phyloP scores from a whole-genome alignment of 1,140 invertebrate genomes.

The Neomicropteryx cornuta region DNA sequence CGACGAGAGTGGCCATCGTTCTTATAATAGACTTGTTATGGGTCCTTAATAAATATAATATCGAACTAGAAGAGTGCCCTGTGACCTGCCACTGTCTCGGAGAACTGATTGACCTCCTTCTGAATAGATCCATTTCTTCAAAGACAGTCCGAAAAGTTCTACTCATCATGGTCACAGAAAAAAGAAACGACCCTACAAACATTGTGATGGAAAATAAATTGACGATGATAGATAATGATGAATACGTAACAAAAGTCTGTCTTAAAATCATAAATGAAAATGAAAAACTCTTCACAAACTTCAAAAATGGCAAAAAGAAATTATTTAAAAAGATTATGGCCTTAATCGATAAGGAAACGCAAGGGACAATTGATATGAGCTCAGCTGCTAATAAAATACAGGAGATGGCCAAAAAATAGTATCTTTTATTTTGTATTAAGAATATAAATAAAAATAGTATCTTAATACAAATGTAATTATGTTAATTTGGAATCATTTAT shows the following conservation, averaged over 20 bases:
- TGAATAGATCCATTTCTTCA: constrained; percentile 49
- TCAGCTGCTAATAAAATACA: constrained; percentile 45
- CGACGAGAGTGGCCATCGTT: constrained; percentile 51
- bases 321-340: constrained; percentile 51
- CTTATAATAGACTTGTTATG: constrained; percentile 53
- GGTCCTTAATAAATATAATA: constrained; percentile 49
- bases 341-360: constrained; percentile 42
- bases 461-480: too few species aligned
- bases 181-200: constrained; percentile 26
- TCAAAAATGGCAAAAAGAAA: constrained; percentile 59
- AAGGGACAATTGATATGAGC: constrained; percentile 54
- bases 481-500: too few species aligned
- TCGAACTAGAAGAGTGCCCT: constrained; percentile 45
- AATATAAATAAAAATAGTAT: too few species aligned
- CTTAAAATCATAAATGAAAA: constrained; percentile 49
- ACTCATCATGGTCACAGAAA: constrained; percentile 35
- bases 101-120: constrained; percentile 47
- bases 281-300: constrained; percentile 52
- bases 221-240: constrained; percentile 49
- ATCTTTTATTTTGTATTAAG: too few species aligned
- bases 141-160: constrained; percentile 42
- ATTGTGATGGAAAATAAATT: constrained; percentile 52
- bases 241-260: constrained; percentile 49
- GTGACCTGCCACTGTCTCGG: constrained; percentile 37
- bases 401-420: constrained; percentile 45